Percentiles rank a stretch among this genome's conserved stretches.
These are phyloP conservation scores for Apostichopus leukothele DNA, from an alignment of 53 echinoderm and acorn worm species.

Conservation along the genomic window DNA sequence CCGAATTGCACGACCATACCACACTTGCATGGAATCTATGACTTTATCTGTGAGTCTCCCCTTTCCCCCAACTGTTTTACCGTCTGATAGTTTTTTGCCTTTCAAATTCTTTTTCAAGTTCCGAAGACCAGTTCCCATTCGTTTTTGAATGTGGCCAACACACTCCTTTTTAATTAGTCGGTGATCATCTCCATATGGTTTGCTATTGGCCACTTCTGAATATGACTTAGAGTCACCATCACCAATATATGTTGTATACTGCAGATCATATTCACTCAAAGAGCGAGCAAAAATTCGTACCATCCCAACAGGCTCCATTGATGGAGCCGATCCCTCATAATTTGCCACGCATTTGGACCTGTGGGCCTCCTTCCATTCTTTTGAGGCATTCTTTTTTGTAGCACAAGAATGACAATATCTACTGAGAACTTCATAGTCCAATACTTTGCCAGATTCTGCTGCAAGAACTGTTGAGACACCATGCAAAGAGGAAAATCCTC, in stretches of 20 bases:
- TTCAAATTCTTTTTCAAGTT: neutral
- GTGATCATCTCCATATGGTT: slow-evolving; percentile 27
- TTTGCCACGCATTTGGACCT: neutral
- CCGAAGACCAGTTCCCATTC: slow-evolving; percentile 13
- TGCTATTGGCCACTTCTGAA: slow-evolving; percentile 18
- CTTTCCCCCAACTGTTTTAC: too few relatives aligned
- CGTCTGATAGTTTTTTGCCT: too few relatives aligned
- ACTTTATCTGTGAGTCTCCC: too few relatives aligned
- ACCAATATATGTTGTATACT: slow-evolving; percentile 40
- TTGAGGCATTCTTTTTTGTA: too few relatives aligned
- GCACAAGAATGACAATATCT: neutral
- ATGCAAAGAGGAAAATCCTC: slow-evolving; percentile 25
- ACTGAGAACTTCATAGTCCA: slow-evolving; percentile 7
- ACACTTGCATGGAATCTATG: too few relatives aligned
- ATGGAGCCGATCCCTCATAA: slow-evolving; percentile 44
- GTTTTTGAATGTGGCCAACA: slow-evolving; percentile 55
- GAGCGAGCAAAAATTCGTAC: slow-evolving; percentile 23
- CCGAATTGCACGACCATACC: too few relatives aligned
- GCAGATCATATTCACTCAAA: neutral
- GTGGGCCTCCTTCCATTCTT: too few relatives aligned
- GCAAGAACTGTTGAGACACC: slow-evolving; percentile 12
- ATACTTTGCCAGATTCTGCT: slow-evolving; percentile 1
- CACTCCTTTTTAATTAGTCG: slow-evolving; percentile 48
- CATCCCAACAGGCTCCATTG: slow-evolving; percentile 53
- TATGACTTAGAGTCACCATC: slow-evolving; percentile 35